Evolutionary conservation across 2,888 invertebrate species (phyloP).

Genomic region (Trissolcus brochymenae): DNA sequence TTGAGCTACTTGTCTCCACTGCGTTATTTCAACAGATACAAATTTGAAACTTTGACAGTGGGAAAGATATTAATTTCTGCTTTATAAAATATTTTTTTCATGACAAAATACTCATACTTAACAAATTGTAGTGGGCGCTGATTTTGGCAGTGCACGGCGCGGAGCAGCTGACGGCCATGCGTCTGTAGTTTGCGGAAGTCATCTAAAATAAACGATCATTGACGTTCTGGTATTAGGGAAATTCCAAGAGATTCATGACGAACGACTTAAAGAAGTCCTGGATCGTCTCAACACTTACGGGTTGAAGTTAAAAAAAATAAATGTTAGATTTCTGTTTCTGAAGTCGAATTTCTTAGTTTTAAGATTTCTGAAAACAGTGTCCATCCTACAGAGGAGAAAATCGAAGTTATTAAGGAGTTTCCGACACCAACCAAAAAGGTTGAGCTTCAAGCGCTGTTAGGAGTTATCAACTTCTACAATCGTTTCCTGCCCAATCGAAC

Average conservation of each 20-base stretch:
- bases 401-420: neutral
- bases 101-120: too few species aligned
- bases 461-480: slow-evolving; percentile 2
- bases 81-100: too few species aligned
- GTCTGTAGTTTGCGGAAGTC: too few species aligned
- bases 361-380: neutral
- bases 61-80: too few species aligned
- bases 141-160: too few species aligned
- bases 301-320: neutral
- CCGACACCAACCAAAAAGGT: neutral
- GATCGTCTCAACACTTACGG: slow-evolving; percentile 2
- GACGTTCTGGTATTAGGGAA: slow-evolving; percentile 11
- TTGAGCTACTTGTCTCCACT: too few species aligned
- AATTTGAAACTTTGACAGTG: too few species aligned
- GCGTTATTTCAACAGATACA: too few species aligned
- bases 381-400: neutral
- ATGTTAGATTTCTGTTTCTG: neutral
- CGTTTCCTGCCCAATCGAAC: neutral
- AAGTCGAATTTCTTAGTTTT: neutral
- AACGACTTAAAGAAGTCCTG: slow-evolving; percentile 15
- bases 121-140: too few species aligned
- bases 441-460: neutral
- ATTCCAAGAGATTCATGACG: neutral
- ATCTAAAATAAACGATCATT: too few species aligned
- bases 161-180: too few species aligned